Evolutionary conservation across 2,888 invertebrate genomes (phyloP), one percentile per base, ranked within the genome.

Genomic region (Noctua janthina): DNA sequence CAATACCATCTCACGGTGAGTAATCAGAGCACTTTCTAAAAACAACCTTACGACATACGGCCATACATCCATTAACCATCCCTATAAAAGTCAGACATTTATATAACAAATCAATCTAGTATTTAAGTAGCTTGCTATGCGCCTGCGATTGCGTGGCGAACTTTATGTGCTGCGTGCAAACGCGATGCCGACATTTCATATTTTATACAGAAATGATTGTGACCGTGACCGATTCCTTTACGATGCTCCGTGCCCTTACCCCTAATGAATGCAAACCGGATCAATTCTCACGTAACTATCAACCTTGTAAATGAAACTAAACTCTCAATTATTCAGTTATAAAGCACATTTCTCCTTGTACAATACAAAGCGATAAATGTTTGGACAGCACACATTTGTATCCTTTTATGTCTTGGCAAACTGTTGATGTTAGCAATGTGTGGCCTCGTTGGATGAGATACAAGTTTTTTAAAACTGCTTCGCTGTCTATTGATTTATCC

Each of bases 101-200:
- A 73, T 56, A 39, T 67, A 76, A 69, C n/a, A 78, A 72, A 81
- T 78, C 74, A 74, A 72, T 74, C 10, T 74, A 78, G 67, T 69
- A 56, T 70, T 67, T 74, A 84, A 74, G 77, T 78, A 46, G 69
- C 43, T 70, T 23, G 76, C 72, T 75, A 56, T 78, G 86, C 78
- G 78, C 87, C 86, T 78, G 88, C 89, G 82, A 81, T 84, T 64
- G 84, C 81, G 83, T 85, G 83, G 86, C 83, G 82, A 88, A 87
- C 72, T 88, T 83, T 68, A 82, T 78, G 79, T 74, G 35, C 29
- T 85, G 77, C 81, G 85, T 88, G 84, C 74, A 73, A 87, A 82
- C 80, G 81, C 76, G 76, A 85, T 74, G 46, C 71, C 54, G 71
- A 75, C 72, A 74, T 82, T 83, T 76, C 66, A 82, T 84, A 85